These are phyloP conservation scores for Lophius americanus DNA, from an alignment of 2,797 vertebrate species.

Conservation along the genomic window DNA sequence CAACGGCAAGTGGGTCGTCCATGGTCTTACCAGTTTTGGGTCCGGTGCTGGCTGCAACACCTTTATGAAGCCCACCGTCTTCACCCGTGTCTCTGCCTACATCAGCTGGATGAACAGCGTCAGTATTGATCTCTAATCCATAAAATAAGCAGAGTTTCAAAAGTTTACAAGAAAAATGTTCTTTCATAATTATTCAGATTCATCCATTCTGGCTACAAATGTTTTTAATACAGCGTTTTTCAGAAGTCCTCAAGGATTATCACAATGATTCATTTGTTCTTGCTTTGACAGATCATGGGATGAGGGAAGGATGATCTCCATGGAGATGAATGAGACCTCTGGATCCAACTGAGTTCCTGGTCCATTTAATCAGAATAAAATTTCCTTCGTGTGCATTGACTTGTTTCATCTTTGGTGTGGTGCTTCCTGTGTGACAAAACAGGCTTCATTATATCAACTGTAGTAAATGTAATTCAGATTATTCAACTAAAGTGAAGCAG, in stretches of 20 bases:
- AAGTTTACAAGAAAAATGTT: no score
- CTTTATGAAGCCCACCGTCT: constrained; percentile 85
- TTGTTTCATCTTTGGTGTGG: constrained; percentile 5
- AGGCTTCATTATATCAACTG: no score
- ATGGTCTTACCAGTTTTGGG: constrained; percentile 92
- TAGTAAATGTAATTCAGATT: no score
- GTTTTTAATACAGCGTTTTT: no score
- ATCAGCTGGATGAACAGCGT: constrained; percentile 87
- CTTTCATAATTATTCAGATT: no score
- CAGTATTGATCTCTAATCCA: constrained; percentile 63
- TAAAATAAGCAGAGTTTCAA: neutral
- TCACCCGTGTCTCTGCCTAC: constrained; percentile 87
- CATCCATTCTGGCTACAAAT: no score
- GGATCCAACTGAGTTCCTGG: constrained; percentile 27
- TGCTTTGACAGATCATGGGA: constrained; percentile 73
- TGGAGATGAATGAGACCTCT: constrained; percentile 35
- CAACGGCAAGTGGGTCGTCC: constrained; percentile 82
- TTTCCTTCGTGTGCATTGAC: neutral
- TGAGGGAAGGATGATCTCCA: constrained; percentile 50
- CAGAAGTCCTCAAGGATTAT: neutral
- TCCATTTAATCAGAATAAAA: constrained; percentile 59
- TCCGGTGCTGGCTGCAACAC: constrained; percentile 86
- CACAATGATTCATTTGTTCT: constrained; percentile 43
- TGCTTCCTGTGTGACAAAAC: neutral
- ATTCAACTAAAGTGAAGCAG: no score